Evolutionary conservation across 2,113 vertebrate genomes (phyloP).

Genomic region (Tiliqua scincoides): DNA sequence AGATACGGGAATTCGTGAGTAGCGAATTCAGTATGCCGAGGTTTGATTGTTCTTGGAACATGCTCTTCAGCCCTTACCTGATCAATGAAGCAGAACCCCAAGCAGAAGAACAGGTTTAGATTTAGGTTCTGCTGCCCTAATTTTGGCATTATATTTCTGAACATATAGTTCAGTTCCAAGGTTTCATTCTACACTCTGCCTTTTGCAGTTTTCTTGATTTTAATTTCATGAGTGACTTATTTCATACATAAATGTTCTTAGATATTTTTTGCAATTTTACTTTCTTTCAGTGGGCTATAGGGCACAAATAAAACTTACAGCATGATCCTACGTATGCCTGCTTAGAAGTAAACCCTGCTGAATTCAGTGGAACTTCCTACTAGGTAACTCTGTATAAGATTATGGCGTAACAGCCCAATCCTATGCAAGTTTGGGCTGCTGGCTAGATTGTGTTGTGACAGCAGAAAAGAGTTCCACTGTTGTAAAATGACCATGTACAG

Average conservation of each 20-base stretch:
- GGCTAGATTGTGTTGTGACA: no score
- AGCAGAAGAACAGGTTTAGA: not conserved
- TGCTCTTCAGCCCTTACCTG: not conserved
- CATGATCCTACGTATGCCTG: no score
- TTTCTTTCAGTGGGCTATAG: not conserved
- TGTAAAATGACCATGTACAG: no score
- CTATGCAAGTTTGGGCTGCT: no score
- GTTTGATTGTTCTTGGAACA: no score
- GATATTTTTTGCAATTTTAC: not conserved
- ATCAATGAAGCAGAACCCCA: not conserved
- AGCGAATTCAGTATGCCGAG: no score
- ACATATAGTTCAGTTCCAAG: not conserved
- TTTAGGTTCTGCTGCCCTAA: not conserved
- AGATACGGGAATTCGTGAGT: no score
- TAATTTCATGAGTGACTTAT: not conserved
- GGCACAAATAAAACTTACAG: not conserved
- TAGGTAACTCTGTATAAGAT: no score
- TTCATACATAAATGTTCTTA: not conserved
- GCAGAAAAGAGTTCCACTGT: no score
- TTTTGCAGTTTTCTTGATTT: not conserved
- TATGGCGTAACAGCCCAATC: no score
- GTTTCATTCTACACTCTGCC: not conserved
- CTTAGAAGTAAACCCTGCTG: no score
- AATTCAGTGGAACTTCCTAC: no score
- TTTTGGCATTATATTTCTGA: not conserved